These are phyloP conservation scores for Tupaia tana DNA, from an alignment of 2,113 vertebrate species.

Conservation along the genomic window DNA sequence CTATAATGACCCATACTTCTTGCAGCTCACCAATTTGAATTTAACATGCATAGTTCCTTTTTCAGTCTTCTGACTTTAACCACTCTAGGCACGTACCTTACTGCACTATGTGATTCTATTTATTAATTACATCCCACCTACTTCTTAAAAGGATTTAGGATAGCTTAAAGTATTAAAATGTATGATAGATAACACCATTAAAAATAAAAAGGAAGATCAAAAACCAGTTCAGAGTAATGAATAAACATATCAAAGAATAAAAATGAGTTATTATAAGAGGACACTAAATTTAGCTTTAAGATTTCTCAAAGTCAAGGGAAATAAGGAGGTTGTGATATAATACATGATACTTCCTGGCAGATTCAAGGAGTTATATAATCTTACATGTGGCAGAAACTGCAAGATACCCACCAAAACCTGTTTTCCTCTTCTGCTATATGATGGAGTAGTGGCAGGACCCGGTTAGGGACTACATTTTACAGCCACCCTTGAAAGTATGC, in stretches of 20 bases:
- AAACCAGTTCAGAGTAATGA: constrained; percentile 40
- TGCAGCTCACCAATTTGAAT: not conserved
- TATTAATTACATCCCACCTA: constrained; percentile 48
- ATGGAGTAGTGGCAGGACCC: not conserved
- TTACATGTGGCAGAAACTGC: not conserved
- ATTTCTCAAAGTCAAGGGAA: constrained; percentile 25
- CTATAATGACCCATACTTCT: not conserved
- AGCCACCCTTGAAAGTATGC: not conserved
- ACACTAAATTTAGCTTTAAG: constrained; percentile 56
- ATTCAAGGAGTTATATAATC: constrained; percentile 14
- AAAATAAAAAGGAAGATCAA: constrained; percentile 51
- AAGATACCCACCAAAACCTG: not conserved
- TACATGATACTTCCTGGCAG: not conserved
- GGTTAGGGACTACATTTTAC: not conserved
- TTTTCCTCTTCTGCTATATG: not conserved
- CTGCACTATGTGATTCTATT: not conserved
- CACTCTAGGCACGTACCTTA: not conserved
- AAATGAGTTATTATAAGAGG: constrained; percentile 47
- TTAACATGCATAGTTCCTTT: not conserved
- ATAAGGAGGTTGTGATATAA: not conserved
- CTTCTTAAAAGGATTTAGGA: constrained; percentile 51
- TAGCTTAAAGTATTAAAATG: constrained; percentile 63
- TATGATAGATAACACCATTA: constrained; percentile 42
- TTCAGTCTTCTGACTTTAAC: constrained; percentile 39
- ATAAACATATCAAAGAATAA: constrained; percentile 52